Conservation (phyloP, 2,888 invertebrate genomes). For the Rapana venosa region DNA sequence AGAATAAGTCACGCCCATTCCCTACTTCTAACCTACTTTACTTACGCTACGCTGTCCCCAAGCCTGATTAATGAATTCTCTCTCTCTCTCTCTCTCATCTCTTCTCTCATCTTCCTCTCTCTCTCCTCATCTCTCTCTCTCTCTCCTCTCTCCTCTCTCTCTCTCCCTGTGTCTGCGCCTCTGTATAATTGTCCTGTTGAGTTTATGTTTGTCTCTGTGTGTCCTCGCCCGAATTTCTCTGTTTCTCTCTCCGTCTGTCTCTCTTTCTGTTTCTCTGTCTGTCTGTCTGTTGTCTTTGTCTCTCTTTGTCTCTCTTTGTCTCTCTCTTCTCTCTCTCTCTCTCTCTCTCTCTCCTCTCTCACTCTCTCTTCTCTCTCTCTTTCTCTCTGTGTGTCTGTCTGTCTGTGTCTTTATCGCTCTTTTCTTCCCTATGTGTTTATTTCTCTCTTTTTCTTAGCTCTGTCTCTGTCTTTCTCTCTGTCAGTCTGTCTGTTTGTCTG, state of each 20-base stretch:
- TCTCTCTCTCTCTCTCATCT: background rate
- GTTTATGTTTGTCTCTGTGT: background rate
- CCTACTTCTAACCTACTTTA: no score
- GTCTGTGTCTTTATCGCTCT: no score
- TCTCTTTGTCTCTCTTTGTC: background rate
- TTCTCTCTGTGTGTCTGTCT: no score
- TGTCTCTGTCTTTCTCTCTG: background rate
- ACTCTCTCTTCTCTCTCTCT: no score
- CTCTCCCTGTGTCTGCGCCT: background rate
- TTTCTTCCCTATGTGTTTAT: no score
- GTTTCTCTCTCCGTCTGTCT: background rate
- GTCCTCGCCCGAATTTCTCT: background rate
- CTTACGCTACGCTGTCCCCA: no score
- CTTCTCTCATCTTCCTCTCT: background rate
- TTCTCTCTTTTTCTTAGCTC: no score
- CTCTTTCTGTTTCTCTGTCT: background rate
- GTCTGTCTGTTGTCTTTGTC: background rate
- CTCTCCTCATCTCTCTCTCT: background rate
- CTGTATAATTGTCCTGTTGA: background rate
- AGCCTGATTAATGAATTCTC: no score
- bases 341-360: no score
- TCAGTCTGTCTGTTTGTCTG: background rate
- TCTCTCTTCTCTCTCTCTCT: background rate
- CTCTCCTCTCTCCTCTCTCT: background rate
- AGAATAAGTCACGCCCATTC: no score